Evolutionary conservation across 2,797 vertebrate species (phyloP).

Genomic region (Acropternis orthonyx): DNA sequence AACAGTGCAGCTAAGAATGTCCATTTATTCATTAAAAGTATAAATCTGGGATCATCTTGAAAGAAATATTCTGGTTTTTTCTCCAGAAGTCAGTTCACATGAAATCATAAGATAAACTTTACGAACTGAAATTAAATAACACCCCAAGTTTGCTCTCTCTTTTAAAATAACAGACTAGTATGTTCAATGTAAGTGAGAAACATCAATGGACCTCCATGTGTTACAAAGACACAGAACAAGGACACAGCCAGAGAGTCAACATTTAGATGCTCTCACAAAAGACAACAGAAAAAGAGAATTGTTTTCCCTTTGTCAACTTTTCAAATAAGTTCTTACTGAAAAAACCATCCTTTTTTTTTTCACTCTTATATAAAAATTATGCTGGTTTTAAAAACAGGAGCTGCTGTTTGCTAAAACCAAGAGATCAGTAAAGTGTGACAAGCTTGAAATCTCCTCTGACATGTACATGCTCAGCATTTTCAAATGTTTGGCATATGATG

Average conservation of each 20-base stretch:
- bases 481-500: not conserved
- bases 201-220: not conserved
- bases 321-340: not conserved
- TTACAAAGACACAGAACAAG: not conserved
- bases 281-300: not conserved
- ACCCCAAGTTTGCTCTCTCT: not conserved
- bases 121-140: not conserved
- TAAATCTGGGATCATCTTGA: not conserved
- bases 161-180: not conserved
- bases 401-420: not conserved
- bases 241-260: not conserved
- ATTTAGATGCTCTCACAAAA: not conserved
- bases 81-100: not conserved
- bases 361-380: not conserved
- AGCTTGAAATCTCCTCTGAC: not conserved
- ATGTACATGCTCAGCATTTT: not conserved
- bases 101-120: not conserved
- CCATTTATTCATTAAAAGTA: not conserved
- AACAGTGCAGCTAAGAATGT: not conserved
- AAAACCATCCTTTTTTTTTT: not conserved
- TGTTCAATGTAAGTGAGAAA: not conserved
- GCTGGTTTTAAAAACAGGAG: not conserved
- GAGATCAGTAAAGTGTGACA: not conserved
- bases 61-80: not conserved
- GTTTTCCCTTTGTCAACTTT: not conserved